phyloP scores from a whole-genome alignment of 2,113 vertebrate genomes.

The Parus major region DNA sequence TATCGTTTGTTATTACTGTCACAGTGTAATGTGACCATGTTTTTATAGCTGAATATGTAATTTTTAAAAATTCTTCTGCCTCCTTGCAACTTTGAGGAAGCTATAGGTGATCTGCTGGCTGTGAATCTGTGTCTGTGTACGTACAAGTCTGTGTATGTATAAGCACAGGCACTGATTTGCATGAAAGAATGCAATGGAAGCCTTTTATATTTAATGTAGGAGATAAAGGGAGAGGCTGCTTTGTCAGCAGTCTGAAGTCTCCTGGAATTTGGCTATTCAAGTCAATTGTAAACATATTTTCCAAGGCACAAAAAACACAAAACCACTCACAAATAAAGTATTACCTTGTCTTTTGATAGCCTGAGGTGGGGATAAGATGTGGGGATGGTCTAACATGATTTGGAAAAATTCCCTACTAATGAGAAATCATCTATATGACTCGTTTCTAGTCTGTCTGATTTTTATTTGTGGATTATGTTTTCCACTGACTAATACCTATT shows the following conservation, averaged over 20 bases:
- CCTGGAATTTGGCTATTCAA: background rate
- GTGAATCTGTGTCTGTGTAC: background rate
- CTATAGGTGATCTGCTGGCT: background rate
- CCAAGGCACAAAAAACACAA: background rate
- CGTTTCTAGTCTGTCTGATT: constrained; percentile 32
- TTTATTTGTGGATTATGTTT: constrained; percentile 57
- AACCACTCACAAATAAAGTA: background rate
- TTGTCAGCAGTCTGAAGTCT: background rate
- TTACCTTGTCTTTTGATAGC: background rate
- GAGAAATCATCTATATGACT: constrained; percentile 59
- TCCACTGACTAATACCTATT: constrained; percentile 55
- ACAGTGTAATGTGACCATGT: background rate
- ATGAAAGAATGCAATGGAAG: background rate
- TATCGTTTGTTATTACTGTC: constrained; percentile 23
- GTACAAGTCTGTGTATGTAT: background rate
- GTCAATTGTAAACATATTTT: background rate
- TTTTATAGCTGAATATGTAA: background rate
- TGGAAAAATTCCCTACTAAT: constrained; percentile 40
- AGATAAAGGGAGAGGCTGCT: background rate
- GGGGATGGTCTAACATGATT: background rate
- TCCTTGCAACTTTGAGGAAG: background rate
- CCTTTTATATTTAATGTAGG: background rate
- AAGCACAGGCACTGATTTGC: background rate
- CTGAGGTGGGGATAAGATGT: background rate
- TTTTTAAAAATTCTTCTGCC: background rate